Evolutionary conservation across 2,888 invertebrate species (phyloP).

Genomic region (Bugulina stolonifera): DNA sequence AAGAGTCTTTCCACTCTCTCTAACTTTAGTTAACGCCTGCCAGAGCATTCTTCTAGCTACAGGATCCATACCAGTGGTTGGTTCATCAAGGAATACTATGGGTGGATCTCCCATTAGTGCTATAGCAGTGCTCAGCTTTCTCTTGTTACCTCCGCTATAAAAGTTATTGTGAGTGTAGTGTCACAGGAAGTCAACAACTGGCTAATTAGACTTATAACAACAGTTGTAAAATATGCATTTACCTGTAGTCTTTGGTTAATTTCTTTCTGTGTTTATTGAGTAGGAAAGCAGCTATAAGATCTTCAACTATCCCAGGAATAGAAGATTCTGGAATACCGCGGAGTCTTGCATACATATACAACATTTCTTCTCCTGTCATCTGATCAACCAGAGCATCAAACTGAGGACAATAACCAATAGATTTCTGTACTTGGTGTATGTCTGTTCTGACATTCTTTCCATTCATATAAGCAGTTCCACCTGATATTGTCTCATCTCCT

Average conservation of each 20-base stretch:
- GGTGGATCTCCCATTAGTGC: conserved; percentile 36
- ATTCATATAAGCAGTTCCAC: conserved; percentile 67
- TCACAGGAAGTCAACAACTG: too few species aligned
- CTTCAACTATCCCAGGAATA: conserved; percentile 29
- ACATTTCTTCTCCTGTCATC: conserved; percentile 34
- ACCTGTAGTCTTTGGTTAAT: conserved; percentile 46
- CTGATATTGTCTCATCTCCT: conserved; percentile 68
- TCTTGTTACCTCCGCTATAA: conserved; percentile 38
- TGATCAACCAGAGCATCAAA: conserved; percentile 35
- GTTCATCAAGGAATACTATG: conserved; percentile 35
- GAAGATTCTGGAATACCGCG: conserved; percentile 30
- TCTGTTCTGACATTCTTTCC: conserved; percentile 53
- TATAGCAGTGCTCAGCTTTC: conserved; percentile 36
- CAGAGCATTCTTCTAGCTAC: conserved; percentile 72
- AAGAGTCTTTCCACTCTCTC: conserved; percentile 66
- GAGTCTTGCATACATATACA: conserved; percentile 32
- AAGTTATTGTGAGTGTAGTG: too few species aligned
- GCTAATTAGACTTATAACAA: too few species aligned
- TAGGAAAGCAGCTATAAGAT: conserved; percentile 27
- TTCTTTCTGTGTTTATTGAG: conserved; percentile 47
- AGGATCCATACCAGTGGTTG: conserved; percentile 66
- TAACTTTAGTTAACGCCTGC: conserved; percentile 66
- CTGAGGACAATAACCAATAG: conserved; percentile 69
- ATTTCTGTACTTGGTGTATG: conserved; percentile 55
- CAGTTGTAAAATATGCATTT: too few species aligned